Conservation (phyloP, 2,888 invertebrate species). For the Thereva nobilitata region DNA sequence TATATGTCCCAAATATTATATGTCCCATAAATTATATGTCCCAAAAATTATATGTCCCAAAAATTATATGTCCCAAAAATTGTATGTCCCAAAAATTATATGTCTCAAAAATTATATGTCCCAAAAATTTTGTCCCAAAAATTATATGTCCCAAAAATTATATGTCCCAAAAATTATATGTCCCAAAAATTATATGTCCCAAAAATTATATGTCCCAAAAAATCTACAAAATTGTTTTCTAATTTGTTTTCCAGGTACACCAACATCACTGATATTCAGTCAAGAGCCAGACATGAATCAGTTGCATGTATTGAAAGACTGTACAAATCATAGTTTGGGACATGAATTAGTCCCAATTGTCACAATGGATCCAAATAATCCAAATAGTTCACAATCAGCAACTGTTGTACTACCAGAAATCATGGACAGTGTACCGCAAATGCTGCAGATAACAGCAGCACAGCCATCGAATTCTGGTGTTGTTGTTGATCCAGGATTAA, state of each 20-base stretch:
- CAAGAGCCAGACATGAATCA: slow-evolving; percentile 50
- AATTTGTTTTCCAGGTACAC: slow-evolving; percentile 56
- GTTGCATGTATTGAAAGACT: slow-evolving; percentile 56
- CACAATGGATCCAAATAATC: slow-evolving; percentile 56
- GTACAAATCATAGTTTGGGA: slow-evolving; percentile 50
- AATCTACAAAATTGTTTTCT: slow-evolving; percentile 1
- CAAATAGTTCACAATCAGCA: slow-evolving; percentile 43
- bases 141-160: slow-evolving; percentile 3
- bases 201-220: slow-evolving; percentile 1
- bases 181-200: slow-evolving; percentile 1
- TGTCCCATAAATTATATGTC: too few relatives aligned
- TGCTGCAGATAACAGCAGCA: slow-evolving; percentile 26
- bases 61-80: not conserved
- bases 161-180: not conserved
- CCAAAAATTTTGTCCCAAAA: not conserved
- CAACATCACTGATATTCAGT: slow-evolving; percentile 58
- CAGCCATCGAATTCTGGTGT: slow-evolving; percentile 23
- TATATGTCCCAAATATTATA: slow-evolving; percentile 1
- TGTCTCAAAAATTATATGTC: not conserved
- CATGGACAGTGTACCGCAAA: slow-evolving; percentile 44
- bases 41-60: slow-evolving; percentile 1
- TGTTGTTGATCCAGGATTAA: slow-evolving; percentile 8
- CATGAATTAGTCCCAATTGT: slow-evolving; percentile 59
- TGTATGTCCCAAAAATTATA: slow-evolving; percentile 1
- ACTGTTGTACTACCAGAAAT: slow-evolving; percentile 43